Percentiles rank a stretch among this genome's conserved stretches.
phyloP scores from a whole-genome alignment of 1,140 invertebrate genomes.

The Macrobrachium nipponense region DNA sequence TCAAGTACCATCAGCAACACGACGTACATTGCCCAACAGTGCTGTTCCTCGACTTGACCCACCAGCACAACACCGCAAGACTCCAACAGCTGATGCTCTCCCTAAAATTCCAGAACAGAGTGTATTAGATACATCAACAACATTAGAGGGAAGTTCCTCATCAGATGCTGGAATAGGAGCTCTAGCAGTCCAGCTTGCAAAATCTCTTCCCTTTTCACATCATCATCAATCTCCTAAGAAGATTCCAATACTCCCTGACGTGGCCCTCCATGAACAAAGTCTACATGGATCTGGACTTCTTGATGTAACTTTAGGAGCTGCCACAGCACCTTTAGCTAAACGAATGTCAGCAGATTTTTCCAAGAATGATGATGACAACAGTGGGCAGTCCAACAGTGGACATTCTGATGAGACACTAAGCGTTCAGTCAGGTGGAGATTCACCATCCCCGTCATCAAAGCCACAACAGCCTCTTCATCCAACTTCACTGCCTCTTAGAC shows the following conservation, averaged over 20 bases:
- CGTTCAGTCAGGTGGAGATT: conserved; percentile 39
- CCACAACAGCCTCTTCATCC: conserved; percentile 52
- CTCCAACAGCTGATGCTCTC: conserved; percentile 72
- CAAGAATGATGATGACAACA: conserved; percentile 39
- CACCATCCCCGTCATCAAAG: conserved; percentile 12
- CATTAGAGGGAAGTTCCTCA: conserved; percentile 64
- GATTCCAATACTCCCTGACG: conserved; percentile 29
- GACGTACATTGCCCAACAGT: conserved; percentile 74
- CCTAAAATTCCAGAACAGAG: conserved; percentile 78
- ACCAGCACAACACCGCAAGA: conserved; percentile 61
- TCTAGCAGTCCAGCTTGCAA: conserved; percentile 36
- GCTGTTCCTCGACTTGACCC: conserved; percentile 71
- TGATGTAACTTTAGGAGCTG: conserved; percentile 50
- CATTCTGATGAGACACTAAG: conserved; percentile 57
- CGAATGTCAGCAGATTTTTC: conserved; percentile 50
- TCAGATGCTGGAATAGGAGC: conserved; percentile 61
- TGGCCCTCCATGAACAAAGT: conserved; percentile 43
- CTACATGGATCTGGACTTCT: conserved; percentile 37
- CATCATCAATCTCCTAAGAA: conserved; percentile 37
- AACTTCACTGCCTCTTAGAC: conserved; percentile 53
- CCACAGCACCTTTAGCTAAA: conserved; percentile 44
- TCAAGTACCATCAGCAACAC: conserved; percentile 64
- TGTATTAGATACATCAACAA: conserved; percentile 75
- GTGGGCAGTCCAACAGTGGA: conserved; percentile 22
- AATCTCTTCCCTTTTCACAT: conserved; percentile 42